Evolutionary conservation across 2,888 invertebrate species (phyloP), one percentile per base, ranked within the genome.

Genomic region (Falcaria lacertinaria): DNA sequence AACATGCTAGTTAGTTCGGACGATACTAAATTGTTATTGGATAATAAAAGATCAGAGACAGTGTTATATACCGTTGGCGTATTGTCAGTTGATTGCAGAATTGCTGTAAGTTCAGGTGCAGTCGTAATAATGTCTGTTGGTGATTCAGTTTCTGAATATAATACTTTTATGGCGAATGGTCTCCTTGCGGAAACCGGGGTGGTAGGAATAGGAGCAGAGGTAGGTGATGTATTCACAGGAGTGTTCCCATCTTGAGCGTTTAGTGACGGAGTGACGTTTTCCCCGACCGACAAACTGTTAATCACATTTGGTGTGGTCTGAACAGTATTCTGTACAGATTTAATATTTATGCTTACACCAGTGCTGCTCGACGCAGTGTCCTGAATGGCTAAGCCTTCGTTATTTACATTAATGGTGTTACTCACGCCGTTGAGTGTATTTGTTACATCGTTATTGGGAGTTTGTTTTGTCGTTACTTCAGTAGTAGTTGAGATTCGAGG

Each of bases 1-100:
- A 89, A 78, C 88, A 88, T 89, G 88, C 88, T 88, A 74, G 89
- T 89, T 89, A 89, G 82, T 85, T 85, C 87, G 50, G 83, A 80
- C 48, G 89, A 89, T 41, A 89, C 80, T 77, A 88, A 64, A 65
- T 81, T 80, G 54, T 86, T 89, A 74, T 83, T 85, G 56, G 81
- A 74, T 62, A 87, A 69, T 68, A 88, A 78, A 66, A 88, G 78
- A 80, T 88, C 87, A 68, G 88, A 87, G 56, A 86, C 82, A 71
- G 82, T 85, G 58, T 84, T 88, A 83, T 74, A 81, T 88, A 89
- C 89, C 88, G 69, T 89, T 80, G 74, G 69, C 60, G 86, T 71
- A 67, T 68, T 78, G 73, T 86, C 82, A 74, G 85, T 85, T 69
- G 85, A 71, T 69, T 71, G 68, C 69, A 75, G 75, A 69, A 70